Evolutionary conservation across 2,888 invertebrate genomes (phyloP), one percentile per base, ranked within the genome.

Genomic region (Cheilosia scutellata): DNA sequence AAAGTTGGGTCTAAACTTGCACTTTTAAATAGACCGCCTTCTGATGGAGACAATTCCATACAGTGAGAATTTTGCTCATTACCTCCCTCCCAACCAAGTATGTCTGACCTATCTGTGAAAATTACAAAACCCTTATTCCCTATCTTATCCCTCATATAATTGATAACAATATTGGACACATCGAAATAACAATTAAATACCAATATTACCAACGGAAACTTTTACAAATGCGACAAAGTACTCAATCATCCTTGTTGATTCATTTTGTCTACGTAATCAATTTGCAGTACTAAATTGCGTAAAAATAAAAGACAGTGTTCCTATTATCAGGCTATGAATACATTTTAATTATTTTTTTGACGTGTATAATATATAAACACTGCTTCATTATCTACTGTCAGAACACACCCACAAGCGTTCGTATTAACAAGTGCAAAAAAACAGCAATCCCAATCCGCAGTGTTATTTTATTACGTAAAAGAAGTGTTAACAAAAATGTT

Each of bases 311-410:
- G 2, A 33, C 9, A 33, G 9, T 20, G 31, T 57, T 16, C 4
- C 25, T 60, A 58, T 49, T 49, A 60, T 49, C 49, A 25, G 33
- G 47, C 27, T 58, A 71, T 60, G 37, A 60, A 49, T 49, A 60
- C 7, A 16, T 1, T 16, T 47, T 44, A 44, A 16, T 44, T 44
- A n/a, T 55, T 44, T 16, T 57, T 27, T 37, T 57, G 20, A 16
- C 2, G 6, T 68, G 31, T 37, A 4, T 33, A 9, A 9, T 9
- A 7, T 9, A 7, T 33, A 31, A 33, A 16, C 13, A 6, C 31
- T 27, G 47, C 33, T 49, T 47, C 16, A 66, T 27, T 33, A 37
- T 71, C 47, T 71, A 44, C 16, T n/a, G 1, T 6, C 31, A 33
- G 57, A 44, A 58, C 57, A 71, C 70, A 71, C 47, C n/a, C 57